These are phyloP conservation scores for Nibea albiflora DNA, from an alignment of 2,113 vertebrate species.

Conservation along the genomic window DNA sequence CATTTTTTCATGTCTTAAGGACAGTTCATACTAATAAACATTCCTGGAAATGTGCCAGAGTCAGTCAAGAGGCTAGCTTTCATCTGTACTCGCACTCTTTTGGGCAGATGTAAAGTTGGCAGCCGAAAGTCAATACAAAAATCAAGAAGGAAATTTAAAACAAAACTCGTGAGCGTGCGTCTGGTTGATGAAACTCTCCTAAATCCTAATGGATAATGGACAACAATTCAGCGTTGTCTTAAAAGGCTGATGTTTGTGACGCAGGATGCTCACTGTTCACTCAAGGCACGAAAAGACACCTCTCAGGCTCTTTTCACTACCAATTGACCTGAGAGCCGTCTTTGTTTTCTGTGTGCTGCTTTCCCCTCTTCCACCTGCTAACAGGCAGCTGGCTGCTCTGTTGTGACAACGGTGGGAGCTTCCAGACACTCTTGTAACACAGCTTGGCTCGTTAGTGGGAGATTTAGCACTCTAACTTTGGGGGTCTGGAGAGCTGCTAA, in stretches of 20 bases:
- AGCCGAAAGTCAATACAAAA: too few relatives aligned
- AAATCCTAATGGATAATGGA: neutral
- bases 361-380: conserved; percentile 53
- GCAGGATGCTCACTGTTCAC: neutral
- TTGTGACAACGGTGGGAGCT: conserved; percentile 60
- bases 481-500: conserved; percentile 57
- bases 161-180: neutral
- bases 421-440: conserved; percentile 57
- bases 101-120: too few relatives aligned
- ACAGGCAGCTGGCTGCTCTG: conserved; percentile 60
- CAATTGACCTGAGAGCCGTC: conserved; percentile 29
- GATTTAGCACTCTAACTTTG: conserved; percentile 72
- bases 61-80: neutral
- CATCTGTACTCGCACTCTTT: neutral
- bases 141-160: too few relatives aligned
- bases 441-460: conserved; percentile 74
- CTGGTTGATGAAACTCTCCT: neutral
- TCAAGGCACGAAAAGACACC: neutral
- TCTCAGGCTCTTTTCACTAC: conserved; percentile 9
- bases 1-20: too few relatives aligned
- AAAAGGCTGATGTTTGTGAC: conserved; percentile 1
- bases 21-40: too few relatives aligned
- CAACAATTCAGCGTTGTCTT: neutral
- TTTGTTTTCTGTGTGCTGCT: conserved; percentile 32
- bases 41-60: too few relatives aligned